Percentiles rank a stretch among this genome's conserved stretches.
These are phyloP conservation scores for Drosophila neonasuta DNA, from an alignment of 2,888 invertebrate species.

Conservation along the genomic window DNA sequence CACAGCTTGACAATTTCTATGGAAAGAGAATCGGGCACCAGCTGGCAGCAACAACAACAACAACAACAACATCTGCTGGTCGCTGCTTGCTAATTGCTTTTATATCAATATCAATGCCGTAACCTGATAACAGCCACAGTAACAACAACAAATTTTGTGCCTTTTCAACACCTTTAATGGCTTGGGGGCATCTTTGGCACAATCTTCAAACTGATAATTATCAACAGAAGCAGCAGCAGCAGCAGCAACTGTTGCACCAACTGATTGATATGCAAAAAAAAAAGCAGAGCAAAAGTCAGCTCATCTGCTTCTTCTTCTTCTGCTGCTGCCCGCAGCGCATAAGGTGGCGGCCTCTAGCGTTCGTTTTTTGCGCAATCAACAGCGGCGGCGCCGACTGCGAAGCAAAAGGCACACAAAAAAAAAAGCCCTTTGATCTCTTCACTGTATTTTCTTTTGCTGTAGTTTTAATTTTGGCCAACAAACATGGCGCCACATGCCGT, in stretches of 20 bases:
- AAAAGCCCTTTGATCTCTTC: slow-evolving; percentile 54
- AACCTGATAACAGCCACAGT: slow-evolving; percentile 56
- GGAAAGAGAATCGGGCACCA: slow-evolving; percentile 47
- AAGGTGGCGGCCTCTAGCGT: slow-evolving; percentile 52
- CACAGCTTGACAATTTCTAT: slow-evolving; percentile 75
- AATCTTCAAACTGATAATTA: slow-evolving; percentile 50
- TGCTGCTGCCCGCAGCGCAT: not conserved
- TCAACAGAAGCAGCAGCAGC: slow-evolving; percentile 48
- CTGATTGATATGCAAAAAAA: slow-evolving; percentile 64
- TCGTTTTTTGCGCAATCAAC: slow-evolving; percentile 51
- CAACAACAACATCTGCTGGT: slow-evolving; percentile 30
- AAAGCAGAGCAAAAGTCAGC: slow-evolving; percentile 20
- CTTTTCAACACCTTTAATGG: slow-evolving; percentile 67
- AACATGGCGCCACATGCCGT: slow-evolving; percentile 63
- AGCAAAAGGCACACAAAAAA: not conserved
- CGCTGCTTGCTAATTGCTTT: slow-evolving; percentile 72
- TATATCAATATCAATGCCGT: slow-evolving; percentile 63
- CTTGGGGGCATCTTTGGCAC: slow-evolving; percentile 50
- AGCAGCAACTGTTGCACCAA: slow-evolving; percentile 32
- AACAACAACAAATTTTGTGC: slow-evolving; percentile 27
- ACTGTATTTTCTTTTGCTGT: slow-evolving; percentile 13
- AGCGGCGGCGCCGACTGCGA: slow-evolving; percentile 20
- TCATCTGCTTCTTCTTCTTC: not conserved
- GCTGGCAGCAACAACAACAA: slow-evolving; percentile 10
- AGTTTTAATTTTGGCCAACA: slow-evolving; percentile 53